Conservation (phyloP, 2,113 vertebrate species). For the Zingel zingel region DNA sequence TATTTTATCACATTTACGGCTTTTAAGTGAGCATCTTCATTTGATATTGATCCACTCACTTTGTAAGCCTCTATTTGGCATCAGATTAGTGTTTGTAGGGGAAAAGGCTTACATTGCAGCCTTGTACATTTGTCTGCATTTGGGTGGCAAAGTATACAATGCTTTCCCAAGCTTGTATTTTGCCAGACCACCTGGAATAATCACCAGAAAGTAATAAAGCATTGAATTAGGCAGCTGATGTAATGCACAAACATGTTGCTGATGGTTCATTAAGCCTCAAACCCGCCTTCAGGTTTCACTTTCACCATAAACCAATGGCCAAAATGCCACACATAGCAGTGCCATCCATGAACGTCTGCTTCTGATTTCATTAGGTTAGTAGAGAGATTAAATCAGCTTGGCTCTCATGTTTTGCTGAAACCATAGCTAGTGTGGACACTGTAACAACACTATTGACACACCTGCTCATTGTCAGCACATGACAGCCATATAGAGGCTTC, state of each 20-base stretch:
- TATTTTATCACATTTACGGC: conserved; percentile 61
- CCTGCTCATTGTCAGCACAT: conserved; percentile 17
- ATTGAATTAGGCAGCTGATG: conserved; percentile 58
- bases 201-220: conserved; percentile 48
- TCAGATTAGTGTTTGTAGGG: conserved; percentile 51
- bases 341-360: conserved; percentile 44
- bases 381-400: conserved; percentile 24
- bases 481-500: conserved; percentile 23
- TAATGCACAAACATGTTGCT: conserved; percentile 50
- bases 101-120: conserved; percentile 22
- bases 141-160: conserved; percentile 34
- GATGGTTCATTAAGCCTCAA: conserved; percentile 22
- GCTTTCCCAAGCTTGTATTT: conserved; percentile 33
- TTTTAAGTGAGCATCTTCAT: conserved; percentile 54
- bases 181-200: conserved; percentile 2
- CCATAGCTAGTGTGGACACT: conserved; percentile 17
- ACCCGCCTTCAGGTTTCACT: conserved; percentile 30
- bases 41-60: conserved; percentile 57
- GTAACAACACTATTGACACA: conserved; percentile 30
- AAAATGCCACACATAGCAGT: conserved; percentile 53
- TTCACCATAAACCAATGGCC: conserved; percentile 45
- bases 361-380: conserved; percentile 49
- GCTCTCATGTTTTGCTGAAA: conserved; percentile 42
- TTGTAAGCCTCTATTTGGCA: conserved; percentile 52
- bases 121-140: conserved; percentile 27